Evolutionary conservation across 2,888 invertebrate species (phyloP).

Genomic region (Volucella zonaria): DNA sequence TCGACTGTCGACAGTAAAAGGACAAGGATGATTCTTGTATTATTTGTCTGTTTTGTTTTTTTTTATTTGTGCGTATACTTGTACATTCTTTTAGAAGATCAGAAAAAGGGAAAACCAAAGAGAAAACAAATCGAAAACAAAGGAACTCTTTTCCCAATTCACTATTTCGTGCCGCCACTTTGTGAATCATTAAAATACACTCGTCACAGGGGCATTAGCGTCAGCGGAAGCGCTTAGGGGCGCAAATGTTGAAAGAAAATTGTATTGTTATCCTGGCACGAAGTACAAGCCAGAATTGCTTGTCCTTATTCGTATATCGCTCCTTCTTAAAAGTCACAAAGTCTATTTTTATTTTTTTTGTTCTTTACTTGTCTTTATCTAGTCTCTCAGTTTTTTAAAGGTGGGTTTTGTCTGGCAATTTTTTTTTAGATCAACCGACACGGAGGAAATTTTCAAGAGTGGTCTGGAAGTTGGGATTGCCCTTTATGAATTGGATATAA

Average conservation of each 20-base stretch:
- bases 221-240: conserved; percentile 18
- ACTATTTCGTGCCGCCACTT: conserved; percentile 53
- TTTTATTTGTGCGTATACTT: no score
- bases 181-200: conserved; percentile 59
- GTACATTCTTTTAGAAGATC: neutral
- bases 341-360: neutral
- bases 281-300: neutral
- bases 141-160: conserved; percentile 48
- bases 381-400: no score
- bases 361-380: no score
- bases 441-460: no score
- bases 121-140: conserved; percentile 15
- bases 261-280: conserved; percentile 30
- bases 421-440: no score
- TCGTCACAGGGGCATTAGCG: conserved; percentile 43
- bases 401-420: no score
- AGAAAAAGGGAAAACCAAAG: neutral
- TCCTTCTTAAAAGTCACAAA: conserved; percentile 23
- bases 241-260: conserved; percentile 27
- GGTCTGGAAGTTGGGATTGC: no score
- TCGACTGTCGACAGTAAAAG: conserved; percentile 12
- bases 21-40: neutral
- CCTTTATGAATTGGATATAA: no score
- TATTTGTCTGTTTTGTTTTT: no score
- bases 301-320: no score